Base-by-base conservation (phyloP, 1,140 invertebrate genomes). In the Panagrolaimus sp. region DNA sequence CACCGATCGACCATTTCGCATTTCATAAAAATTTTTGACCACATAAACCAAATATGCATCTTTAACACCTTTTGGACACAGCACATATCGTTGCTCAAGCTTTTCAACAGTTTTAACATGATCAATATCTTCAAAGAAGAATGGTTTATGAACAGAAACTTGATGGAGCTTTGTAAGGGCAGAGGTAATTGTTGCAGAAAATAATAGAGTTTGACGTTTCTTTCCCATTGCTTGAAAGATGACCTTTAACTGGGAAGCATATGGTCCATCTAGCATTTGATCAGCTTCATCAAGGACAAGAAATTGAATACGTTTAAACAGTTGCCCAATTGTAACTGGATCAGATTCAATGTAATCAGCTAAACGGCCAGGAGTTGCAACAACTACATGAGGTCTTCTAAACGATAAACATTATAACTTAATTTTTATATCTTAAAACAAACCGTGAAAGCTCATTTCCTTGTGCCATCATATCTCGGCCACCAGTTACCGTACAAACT, bases 281-380 rank as follows among this genome's bases (percentile, higher is more conserved):
- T 82, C 81, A 15, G 82, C 81, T 68, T 82, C 81, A 52, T 82
- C 81, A 17, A 82, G 48, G 7, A 82, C 81, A 12, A 83, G 55
- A 47, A 72, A 80, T 68, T 83, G 73, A 38, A 80, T 75, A 17
- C 69, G 70, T 44, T 58, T 72, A 48, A 75, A 74, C 8, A 21
- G 21, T 21, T 65, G 48, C 1, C 46, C 71, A 43, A 73, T 48
- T 38, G 10, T 43, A 17, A 67, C 65, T 15, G 58, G 62, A 62
- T 79, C 67, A 68, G 45, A 80, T 38, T 81, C 71, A 28, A 82
- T 70, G 62, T 81, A 77, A 67, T 82, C 81, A 8, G 76, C 76
- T 83, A 99, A 92, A 72, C 96, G 87, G 64, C 96, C 96, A 0
- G 96, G 96, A 12, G 96, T 98, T 0, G 94, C 96, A 26, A 99